phyloP scores from a whole-genome alignment of 1,140 invertebrate species.

The Pseudomyrmex concolor region DNA sequence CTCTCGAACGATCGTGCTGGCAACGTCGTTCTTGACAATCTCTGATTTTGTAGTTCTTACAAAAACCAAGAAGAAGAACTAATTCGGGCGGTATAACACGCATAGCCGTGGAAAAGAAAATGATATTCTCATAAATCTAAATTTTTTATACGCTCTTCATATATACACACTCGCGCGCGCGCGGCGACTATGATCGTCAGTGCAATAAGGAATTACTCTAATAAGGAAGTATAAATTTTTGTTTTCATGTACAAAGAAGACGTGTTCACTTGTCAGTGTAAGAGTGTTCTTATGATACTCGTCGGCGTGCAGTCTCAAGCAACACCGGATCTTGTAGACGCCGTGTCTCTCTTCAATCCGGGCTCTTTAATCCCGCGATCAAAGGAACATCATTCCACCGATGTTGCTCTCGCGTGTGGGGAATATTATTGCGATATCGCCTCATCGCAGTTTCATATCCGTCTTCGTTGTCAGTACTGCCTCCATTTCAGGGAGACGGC shows the following conservation, averaged over 20 bases:
- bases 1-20: too few species aligned
- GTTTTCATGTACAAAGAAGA: not conserved
- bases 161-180: not conserved
- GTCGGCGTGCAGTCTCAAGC: not conserved
- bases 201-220: not conserved
- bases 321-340: conserved; percentile 6
- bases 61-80: too few species aligned
- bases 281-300: not conserved
- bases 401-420: too few species aligned
- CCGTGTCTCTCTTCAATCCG: too few species aligned
- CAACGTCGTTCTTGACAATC: too few species aligned
- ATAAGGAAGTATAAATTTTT: conserved; percentile 9
- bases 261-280: not conserved
- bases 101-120: too few species aligned
- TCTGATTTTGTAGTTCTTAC: too few species aligned
- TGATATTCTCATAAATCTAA: too few species aligned
- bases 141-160: conserved; percentile 1
- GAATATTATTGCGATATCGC: not conserved
- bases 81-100: too few species aligned
- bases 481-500: too few species aligned
- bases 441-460: not conserved
- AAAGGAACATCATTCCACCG: too few species aligned
- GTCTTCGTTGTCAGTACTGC: not conserved
- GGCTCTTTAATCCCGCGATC: too few species aligned
- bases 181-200: not conserved